Evolutionary conservation across 2,888 invertebrate species (phyloP), one percentile per base, ranked within the genome.

Genomic region (Lydus trimaculatus): DNA sequence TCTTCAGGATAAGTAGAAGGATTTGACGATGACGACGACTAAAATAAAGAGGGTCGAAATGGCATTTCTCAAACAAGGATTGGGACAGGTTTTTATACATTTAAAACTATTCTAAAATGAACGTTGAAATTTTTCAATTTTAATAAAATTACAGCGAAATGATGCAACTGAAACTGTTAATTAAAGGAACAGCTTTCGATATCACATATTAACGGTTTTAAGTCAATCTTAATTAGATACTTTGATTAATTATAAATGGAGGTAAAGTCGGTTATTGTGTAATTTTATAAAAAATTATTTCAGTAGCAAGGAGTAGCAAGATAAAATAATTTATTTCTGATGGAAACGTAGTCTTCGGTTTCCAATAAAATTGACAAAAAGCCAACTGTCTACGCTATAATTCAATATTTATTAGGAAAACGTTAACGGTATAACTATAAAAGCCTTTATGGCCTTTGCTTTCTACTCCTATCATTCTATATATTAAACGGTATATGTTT

Each of bases 1-100:
- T 83, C 81, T 82, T 78, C 48, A 31, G 75, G 73, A 72, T 31
- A 23, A 60, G n/a, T 20, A 31, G 52, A 25, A 56, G 56, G 56
- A 56, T 56, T 56, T 23, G 28, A 56, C 25, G 23, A 56, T 15
- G 23, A 28, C 56, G 48, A 39, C n/a, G 5, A 6, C 17, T 43
- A 17, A n/a, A 43, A 17, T 4, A 3, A 43, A 17, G 43, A 17
- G 43, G 43, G 43, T 43, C 43, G 43, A 36, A 36, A 2, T 13
- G 36, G 13, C 13, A 36, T 36, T 1, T 13, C 36, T 36, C 36
- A 13, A 11, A 36, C 13, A 36, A 36, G 13, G 13, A 13, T 36
- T 13, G 36, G 36, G 36, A 36, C 36, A 13, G 4, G 36, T 36
- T 36, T 36, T 36, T 15, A 3, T 36, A n/a, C n/a, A 2, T 43